Conservation (phyloP, 2,113 vertebrate genomes). For the Ammodytes dubius region DNA sequence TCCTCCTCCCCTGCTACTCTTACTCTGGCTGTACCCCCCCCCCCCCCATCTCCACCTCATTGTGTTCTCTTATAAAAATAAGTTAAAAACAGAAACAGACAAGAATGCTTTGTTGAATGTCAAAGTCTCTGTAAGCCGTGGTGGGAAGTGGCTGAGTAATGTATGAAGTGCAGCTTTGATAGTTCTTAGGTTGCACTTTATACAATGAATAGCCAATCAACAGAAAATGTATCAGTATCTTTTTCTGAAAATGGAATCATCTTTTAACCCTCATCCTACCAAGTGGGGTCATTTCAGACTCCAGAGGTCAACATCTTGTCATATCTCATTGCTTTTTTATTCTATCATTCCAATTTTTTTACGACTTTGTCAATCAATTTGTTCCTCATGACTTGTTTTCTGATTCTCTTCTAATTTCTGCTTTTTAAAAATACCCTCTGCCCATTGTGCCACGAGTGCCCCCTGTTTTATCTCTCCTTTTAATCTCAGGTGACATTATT, state of each 20-base stretch:
- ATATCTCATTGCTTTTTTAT: too few relatives aligned
- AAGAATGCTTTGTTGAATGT: conserved; percentile 33
- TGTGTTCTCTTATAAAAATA: conserved; percentile 44
- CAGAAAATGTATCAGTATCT: not conserved
- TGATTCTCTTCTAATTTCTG: too few relatives aligned
- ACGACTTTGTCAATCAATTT: too few relatives aligned
- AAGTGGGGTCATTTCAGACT: too few relatives aligned
- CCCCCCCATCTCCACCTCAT: not conserved
- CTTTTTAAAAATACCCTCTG: too few relatives aligned
- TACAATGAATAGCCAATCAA: not conserved
- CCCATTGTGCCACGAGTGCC: too few relatives aligned
- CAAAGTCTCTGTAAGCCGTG: conserved; percentile 31
- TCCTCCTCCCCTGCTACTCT: not conserved
- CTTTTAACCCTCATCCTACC: not conserved
- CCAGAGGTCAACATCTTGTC: too few relatives aligned
- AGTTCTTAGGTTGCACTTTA: not conserved
- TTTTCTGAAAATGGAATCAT: not conserved
- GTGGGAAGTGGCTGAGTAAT: not conserved
- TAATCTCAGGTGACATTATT: too few relatives aligned
- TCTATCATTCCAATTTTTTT: too few relatives aligned
- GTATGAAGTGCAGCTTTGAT: not conserved
- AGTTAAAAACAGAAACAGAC: conserved; percentile 28
- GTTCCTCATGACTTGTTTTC: too few relatives aligned
- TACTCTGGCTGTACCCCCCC: not conserved
- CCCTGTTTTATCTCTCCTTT: too few relatives aligned